Base-by-base conservation (phyloP, 2,797 vertebrate species). In the Sebastes reedi region DNA sequence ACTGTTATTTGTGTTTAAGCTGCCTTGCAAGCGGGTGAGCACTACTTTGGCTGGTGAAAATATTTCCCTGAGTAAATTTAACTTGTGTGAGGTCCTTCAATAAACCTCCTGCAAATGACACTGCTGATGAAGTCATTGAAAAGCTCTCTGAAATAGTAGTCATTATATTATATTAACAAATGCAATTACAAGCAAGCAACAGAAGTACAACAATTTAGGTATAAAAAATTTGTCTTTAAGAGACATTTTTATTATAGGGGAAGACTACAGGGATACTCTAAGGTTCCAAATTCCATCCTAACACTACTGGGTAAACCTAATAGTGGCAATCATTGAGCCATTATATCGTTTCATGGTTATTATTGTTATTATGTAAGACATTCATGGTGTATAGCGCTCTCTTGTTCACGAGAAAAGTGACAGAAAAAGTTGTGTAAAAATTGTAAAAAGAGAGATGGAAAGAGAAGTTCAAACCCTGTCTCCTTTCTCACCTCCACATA, bases 1-100 rank as follows among this genome's bases (percentile, higher is more conserved):
- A 74, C 61, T 61, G 60, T 75, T 81, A 78, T 46, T 46, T 46
- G 6, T 56, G 29, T 64, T 72, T 75, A 79, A 79, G 75, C 61
- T 25, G 64, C 52, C 6, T 30, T 1, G 29, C 10, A 58, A 34
- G 22, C 14, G 2, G 1, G 10, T 27, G 50, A 42, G 62, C 29
- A 3, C 1, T 2, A 24, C 24, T 74, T 52, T 59, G 67, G 22
- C 20, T 46, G 24, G 18, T 13, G n/a, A 18, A 42, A 58, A 59
- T 3, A 36, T 60, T 4, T 50, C 32, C 13, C 30, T 3, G 32
- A 67, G 12, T 67, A 61, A 36, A 68, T 14, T 54, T 4, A 27
- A 64, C 16, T 36, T 18, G 8, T 24, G 10, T 34, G 39, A 34
- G 12, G 22, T 18, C 22, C 9, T 55, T 39, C 8, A 20, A 7